Base-by-base conservation (phyloP, 2,888 invertebrate genomes). In the Archaeoteleia sp. region DNA sequence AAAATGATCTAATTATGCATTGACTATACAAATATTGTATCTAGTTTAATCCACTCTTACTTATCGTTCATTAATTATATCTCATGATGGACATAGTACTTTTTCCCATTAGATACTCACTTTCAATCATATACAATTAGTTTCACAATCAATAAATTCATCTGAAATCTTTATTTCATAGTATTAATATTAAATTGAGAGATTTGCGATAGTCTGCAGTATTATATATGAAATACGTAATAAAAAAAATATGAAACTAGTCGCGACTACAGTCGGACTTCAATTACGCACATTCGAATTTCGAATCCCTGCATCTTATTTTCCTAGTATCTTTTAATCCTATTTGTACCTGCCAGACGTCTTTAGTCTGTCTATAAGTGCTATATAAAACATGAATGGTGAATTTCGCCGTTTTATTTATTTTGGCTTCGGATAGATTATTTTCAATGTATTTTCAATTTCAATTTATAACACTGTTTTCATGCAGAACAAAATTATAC, bases 261-360 rank as follows among this genome's bases (percentile, higher is more conserved):
- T 29, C 32, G 30, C 20, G 42, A 39, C 23, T n/a, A n/a, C 20
- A 23, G 48, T 25, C 13, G 9, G 17, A 65, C 61, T 8, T 45
- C 49, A 71, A 63, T 46, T 71, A 63, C 74, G 73, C 74, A 73
- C 58, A 80, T 75, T 75, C 67, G 74, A 75, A 76, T 75, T 78
- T 79, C 75, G 76, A 78, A 79, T 77, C 75, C 78, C 42, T 43
- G 51, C 45, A 61, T 39, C 25, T 43, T 53, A 71, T 72, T 70
- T 58, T 76, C 42, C 37, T 37, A 48, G 40, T 58, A 49, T 69
- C 71, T 72, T 17, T 75, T 77, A 70, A 76, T 72, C 74, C 80
- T 83, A 84, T 84, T 83, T 84, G 83, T 84, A 84, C 83, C 83
- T 81, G 77, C 79, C 81, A 82, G 82, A 84, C 82, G 82, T 78